These are phyloP conservation scores for Glaucidium brasilianum DNA, from an alignment of 2,113 vertebrate genomes.

Conservation along the genomic window DNA sequence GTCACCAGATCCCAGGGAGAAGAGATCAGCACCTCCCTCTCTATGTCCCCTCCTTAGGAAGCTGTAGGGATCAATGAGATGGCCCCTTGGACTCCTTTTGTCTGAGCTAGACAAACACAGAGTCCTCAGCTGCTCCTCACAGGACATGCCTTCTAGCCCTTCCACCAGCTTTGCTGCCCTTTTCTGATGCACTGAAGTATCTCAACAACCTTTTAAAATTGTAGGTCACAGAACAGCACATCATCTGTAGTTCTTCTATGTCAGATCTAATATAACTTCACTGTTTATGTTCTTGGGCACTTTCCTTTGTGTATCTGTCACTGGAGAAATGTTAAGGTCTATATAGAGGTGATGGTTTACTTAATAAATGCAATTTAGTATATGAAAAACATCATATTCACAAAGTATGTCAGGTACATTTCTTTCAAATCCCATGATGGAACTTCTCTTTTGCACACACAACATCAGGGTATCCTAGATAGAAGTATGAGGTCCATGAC, in stretches of 20 bases:
- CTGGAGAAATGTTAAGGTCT: neutral
- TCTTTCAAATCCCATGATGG: neutral
- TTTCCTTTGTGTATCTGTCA: neutral
- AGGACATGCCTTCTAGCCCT: neutral
- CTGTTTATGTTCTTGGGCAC: neutral
- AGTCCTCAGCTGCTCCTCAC: no score
- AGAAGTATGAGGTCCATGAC: neutral
- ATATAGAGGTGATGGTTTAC: neutral
- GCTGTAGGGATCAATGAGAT: neutral
- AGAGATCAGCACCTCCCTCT: neutral
- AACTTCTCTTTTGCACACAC: neutral
- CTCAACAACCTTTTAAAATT: neutral
- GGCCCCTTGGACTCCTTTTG: no score
- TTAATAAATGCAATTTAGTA: neutral
- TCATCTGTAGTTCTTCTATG: neutral
- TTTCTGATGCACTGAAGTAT: no score
- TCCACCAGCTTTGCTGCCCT: neutral
- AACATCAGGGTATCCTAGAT: neutral
- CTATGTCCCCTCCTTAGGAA: neutral
- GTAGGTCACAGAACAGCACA: neutral
- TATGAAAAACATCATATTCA: neutral
- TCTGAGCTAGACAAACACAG: no score
- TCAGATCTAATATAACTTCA: neutral
- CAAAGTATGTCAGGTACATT: neutral
- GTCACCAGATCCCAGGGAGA: neutral